Conservation (phyloP, 2,113 vertebrate species). For the Electrona antarctica region DNA sequence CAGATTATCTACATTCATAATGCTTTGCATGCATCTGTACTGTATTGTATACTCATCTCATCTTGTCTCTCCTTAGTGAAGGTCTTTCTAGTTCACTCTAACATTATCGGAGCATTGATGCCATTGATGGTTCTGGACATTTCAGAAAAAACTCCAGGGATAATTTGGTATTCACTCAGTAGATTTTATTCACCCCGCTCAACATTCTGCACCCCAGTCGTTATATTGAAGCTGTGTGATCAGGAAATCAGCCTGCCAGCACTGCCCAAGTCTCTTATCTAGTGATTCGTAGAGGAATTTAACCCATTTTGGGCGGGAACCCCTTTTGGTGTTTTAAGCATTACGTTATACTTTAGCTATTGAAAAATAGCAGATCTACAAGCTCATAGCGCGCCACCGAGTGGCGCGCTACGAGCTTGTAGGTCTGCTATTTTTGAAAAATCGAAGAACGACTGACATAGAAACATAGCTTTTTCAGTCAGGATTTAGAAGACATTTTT, state of each 20-base stretch:
- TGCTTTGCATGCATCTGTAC: conserved; percentile 9
- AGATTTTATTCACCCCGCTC: conserved; percentile 52
- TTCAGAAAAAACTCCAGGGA: conserved; percentile 32
- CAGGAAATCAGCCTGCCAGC: conserved; percentile 65
- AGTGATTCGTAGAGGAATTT: conserved; percentile 63
- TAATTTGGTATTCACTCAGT: conserved; percentile 50
- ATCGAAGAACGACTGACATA: no score
- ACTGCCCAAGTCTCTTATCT: conserved; percentile 22
- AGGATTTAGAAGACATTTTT: no score
- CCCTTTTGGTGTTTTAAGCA: no score
- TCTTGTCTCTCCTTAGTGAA: conserved; percentile 25
- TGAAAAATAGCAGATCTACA: no score
- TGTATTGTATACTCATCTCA: conserved; percentile 21
- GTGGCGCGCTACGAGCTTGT: no score
- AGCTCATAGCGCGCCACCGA: no score
- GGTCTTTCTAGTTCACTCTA: conserved; percentile 16
- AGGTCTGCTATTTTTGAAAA: no score
- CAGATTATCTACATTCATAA: background rate
- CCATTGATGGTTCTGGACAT: conserved; percentile 13
- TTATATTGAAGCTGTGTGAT: conserved; percentile 50
- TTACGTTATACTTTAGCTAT: no score
- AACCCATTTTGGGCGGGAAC: no score
- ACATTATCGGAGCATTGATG: conserved; percentile 22
- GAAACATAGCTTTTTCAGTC: no score
- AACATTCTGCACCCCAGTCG: conserved; percentile 65